Evolutionary conservation across 2,797 vertebrate genomes (phyloP).

Genomic region (Chrysocyon brachyurus): DNA sequence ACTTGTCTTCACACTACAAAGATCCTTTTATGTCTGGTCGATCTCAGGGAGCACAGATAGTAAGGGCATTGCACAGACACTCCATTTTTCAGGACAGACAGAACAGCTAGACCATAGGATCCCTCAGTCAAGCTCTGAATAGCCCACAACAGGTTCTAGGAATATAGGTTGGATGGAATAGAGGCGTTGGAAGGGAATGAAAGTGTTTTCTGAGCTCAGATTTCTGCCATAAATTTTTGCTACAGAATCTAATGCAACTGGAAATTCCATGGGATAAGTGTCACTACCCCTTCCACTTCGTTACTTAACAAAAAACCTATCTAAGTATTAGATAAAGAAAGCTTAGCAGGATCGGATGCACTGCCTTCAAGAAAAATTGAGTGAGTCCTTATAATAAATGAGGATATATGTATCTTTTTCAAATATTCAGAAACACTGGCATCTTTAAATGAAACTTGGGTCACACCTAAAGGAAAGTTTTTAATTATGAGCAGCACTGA

Average conservation of each 20-base stretch:
- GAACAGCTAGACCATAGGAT: fast-evolving
- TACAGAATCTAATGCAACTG: neutral
- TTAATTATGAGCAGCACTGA: neutral
- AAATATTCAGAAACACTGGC: neutral
- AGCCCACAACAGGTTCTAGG: neutral
- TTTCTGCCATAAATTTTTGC: neutral
- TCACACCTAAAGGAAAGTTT: neutral
- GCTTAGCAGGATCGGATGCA: neutral
- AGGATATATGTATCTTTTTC: neutral
- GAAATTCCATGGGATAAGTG: neutral
- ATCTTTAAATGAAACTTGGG: constrained; percentile 12
- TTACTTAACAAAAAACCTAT: neutral
- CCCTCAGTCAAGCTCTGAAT: too few species aligned
- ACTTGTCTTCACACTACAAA: neutral
- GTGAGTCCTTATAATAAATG: constrained; percentile 13
- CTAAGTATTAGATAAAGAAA: neutral
- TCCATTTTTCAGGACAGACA: neutral
- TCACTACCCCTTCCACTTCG: neutral
- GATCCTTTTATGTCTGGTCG: neutral
- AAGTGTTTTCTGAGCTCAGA: neutral
- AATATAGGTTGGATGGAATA: neutral
- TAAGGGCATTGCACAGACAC: neutral
- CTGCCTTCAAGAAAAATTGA: neutral
- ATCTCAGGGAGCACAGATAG: neutral
- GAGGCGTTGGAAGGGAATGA: neutral